Evolutionary conservation across 2,797 vertebrate genomes (phyloP).

Genomic region (Ceryle rudis): DNA sequence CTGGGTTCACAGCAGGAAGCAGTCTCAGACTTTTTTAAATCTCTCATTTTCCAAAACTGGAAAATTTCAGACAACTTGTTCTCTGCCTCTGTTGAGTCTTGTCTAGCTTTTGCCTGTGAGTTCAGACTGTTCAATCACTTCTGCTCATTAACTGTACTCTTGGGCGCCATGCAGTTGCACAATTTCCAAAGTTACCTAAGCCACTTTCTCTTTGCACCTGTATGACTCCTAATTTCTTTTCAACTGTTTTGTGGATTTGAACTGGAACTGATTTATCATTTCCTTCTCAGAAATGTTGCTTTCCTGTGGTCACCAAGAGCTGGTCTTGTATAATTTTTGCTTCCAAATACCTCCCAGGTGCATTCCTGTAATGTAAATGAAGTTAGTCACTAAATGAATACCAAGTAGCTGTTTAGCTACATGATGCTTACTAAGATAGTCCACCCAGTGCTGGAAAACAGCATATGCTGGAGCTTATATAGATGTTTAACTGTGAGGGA

Average conservation of each 20-base stretch:
- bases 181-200: background rate
- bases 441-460: background rate
- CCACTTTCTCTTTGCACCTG: background rate
- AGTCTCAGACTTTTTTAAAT: background rate
- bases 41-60: background rate
- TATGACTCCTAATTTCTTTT: background rate
- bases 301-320: background rate
- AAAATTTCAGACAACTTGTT: background rate
- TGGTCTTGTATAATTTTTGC: background rate
- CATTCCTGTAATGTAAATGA: background rate
- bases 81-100: background rate
- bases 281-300: background rate
- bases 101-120: background rate
- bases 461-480: background rate
- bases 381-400: background rate
- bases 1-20: background rate
- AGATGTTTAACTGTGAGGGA: background rate
- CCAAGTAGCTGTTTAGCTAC: background rate
- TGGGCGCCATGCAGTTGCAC: background rate
- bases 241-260: background rate
- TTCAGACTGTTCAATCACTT: background rate
- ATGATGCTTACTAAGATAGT: background rate
- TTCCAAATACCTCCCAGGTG: background rate
- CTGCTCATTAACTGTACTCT: background rate
- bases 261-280: background rate